Percentiles rank a stretch among this genome's conserved stretches.
Conservation (phyloP, 2,888 invertebrate species). For the Hipparchia semele region DNA sequence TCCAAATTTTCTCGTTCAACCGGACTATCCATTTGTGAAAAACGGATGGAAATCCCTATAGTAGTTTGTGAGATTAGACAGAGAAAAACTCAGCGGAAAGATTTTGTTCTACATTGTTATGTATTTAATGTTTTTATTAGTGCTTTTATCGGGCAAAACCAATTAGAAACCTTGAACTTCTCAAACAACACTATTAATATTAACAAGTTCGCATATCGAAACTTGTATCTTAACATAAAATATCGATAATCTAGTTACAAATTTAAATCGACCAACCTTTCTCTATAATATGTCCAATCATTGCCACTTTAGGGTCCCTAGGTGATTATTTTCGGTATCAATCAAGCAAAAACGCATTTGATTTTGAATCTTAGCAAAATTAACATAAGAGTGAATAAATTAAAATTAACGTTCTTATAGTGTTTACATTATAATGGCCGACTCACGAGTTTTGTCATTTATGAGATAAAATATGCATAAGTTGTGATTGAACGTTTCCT, state of each 20-base stretch:
- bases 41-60: no score
- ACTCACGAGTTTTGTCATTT: slow-evolving; percentile 22
- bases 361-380: slow-evolving; percentile 24
- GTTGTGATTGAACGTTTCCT: slow-evolving; percentile 26
- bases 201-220: slow-evolving; percentile 22
- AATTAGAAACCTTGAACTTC: slow-evolving; percentile 35
- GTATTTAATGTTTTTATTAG: slow-evolving; percentile 1
- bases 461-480: slow-evolving; percentile 20
- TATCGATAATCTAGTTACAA: slow-evolving; percentile 26
- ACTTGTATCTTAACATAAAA: slow-evolving; percentile 23
- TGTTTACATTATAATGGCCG: slow-evolving; percentile 7
- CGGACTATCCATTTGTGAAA: no score
- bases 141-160: slow-evolving; percentile 20
- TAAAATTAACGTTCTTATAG: background rate
- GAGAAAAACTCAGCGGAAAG: no score
- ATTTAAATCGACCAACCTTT: slow-evolving; percentile 17
- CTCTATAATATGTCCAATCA: slow-evolving; percentile 22
- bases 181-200: slow-evolving; percentile 18
- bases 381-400: slow-evolving; percentile 15
- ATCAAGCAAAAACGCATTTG: slow-evolving; percentile 5
- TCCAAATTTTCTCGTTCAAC: no score
- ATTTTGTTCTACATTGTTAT: background rate
- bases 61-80: no score
- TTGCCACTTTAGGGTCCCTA: slow-evolving; percentile 15
- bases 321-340: slow-evolving; percentile 14